Conservation (phyloP, 1,140 invertebrate genomes). For the Melitaea cinxia region DNA sequence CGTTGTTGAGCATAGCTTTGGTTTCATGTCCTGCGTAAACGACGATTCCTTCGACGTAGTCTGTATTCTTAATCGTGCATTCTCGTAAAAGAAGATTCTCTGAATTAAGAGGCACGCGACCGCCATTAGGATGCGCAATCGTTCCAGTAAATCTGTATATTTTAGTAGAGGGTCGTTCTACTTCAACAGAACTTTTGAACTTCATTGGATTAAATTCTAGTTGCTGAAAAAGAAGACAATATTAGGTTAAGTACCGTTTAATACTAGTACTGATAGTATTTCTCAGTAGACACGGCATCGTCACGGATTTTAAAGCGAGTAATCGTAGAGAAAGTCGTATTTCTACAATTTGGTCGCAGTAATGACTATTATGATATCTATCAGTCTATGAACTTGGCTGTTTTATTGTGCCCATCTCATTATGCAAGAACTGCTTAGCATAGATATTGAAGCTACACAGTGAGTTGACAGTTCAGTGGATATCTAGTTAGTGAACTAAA, state of each 20-base stretch:
- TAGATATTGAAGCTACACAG: constrained; percentile 35
- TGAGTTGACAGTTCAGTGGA: constrained; percentile 44
- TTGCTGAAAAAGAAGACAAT: constrained; percentile 76
- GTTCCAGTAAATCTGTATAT: constrained; percentile 97
- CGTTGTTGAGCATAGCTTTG: constrained; percentile 98
- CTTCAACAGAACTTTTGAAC: constrained; percentile 93
- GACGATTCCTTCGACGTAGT: constrained; percentile 97
- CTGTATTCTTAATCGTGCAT: constrained; percentile 95
- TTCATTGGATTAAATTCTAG: constrained; percentile 89
- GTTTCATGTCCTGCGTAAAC: constrained; percentile 99
- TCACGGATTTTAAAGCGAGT: constrained; percentile 15
- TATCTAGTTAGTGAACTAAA: constrained; percentile 49
- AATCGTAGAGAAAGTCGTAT: constrained; percentile 25
- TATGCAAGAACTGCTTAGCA: constrained; percentile 33
- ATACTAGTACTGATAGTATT: constrained; percentile 6
- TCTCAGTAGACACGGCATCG: neutral
- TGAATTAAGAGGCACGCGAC: constrained; percentile 92
- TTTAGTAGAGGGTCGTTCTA: constrained; percentile 96
- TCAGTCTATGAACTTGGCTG: neutral
- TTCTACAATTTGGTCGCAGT: constrained; percentile 21
- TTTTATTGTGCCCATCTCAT: constrained; percentile 29
- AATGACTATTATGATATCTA: constrained; percentile 28
- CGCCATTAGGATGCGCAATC: constrained; percentile 91
- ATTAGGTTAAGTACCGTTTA: neutral
- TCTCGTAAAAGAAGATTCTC: constrained; percentile 97